A percentile compares a stretch with the other conserved stretches of the same genome.
These are phyloP conservation scores for Brachionus calyciflorus DNA, from an alignment of 1,140 invertebrate genomes.

Conservation along the genomic window DNA sequence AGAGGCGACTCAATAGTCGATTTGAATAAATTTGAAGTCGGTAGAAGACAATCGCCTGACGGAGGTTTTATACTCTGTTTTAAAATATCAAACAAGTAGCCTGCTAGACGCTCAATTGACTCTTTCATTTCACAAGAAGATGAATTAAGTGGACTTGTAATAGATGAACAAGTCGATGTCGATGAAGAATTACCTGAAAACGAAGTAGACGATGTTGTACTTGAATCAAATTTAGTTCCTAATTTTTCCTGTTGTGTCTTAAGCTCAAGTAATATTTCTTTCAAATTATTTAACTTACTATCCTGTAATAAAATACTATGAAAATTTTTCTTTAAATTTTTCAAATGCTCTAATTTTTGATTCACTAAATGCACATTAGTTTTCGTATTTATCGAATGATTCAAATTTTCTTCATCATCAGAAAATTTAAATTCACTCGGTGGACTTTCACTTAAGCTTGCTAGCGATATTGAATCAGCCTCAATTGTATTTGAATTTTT, in stretches of 20 bases:
- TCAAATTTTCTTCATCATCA: slow-evolving; percentile 35
- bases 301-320: slow-evolving; percentile 38
- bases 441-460: slow-evolving; percentile 24
- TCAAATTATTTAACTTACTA: slow-evolving; percentile 35
- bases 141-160: not conserved
- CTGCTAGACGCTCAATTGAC: slow-evolving; percentile 1
- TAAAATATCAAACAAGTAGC: slow-evolving; percentile 30
- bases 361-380: not conserved
- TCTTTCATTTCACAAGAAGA: slow-evolving; percentile 21
- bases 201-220: slow-evolving; percentile 2
- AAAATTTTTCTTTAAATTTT: slow-evolving; percentile 40
- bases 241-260: not conserved
- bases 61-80: slow-evolving; percentile 13
- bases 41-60: not conserved
- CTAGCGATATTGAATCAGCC: slow-evolving; percentile 18
- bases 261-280: slow-evolving; percentile 41
- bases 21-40: slow-evolving; percentile 32
- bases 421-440: slow-evolving; percentile 47
- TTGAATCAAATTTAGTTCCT: too few relatives aligned
- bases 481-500: slow-evolving; percentile 20
- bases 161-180: slow-evolving; percentile 12
- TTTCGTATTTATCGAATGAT: too few relatives aligned
- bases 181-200: slow-evolving; percentile 18
- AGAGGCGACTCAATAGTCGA: slow-evolving; percentile 21
- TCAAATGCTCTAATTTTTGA: not conserved